Percentiles rank a stretch among this genome's conserved stretches.
phyloP scores from a whole-genome alignment of 2,113 vertebrate genomes.

The Isurus oxyrinchus region DNA sequence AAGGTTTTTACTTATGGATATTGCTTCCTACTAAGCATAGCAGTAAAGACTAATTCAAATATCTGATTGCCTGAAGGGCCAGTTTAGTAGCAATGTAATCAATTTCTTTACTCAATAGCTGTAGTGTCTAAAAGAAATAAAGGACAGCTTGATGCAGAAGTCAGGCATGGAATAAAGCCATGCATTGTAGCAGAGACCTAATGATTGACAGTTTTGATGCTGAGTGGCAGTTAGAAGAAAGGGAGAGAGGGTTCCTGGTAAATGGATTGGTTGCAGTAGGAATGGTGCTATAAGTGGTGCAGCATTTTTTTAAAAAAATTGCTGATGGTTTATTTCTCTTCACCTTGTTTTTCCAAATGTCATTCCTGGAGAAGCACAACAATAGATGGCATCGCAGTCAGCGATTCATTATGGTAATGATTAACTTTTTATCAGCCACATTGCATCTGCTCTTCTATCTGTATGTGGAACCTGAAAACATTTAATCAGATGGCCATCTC shows the following conservation, averaged over 20 bases:
- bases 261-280: background rate
- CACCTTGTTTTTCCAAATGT: constrained; percentile 18
- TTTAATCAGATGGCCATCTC: background rate
- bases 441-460: constrained; percentile 6
- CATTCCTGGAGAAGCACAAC: background rate
- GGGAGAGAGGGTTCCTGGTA: background rate
- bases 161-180: background rate
- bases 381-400: constrained; percentile 1
- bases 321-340: constrained; percentile 24
- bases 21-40: background rate
- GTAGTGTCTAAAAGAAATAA: constrained; percentile 17
- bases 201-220: constrained; percentile 5
- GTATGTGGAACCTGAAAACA: background rate
- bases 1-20: background rate
- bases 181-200: constrained; percentile 5
- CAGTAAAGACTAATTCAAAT: background rate
- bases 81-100: constrained; percentile 5
- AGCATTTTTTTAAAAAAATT: background rate
- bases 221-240: background rate
- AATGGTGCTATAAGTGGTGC: background rate
- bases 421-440: constrained; percentile 27
- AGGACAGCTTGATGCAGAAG: constrained; percentile 21
- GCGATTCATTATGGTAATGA: background rate
- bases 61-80: constrained; percentile 26
- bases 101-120: constrained; percentile 1